Percentiles rank a stretch among this genome's conserved stretches.
Evolutionary conservation across 1,140 invertebrate genomes (phyloP).

Genomic region (Lepidotrigona ventralis): DNA sequence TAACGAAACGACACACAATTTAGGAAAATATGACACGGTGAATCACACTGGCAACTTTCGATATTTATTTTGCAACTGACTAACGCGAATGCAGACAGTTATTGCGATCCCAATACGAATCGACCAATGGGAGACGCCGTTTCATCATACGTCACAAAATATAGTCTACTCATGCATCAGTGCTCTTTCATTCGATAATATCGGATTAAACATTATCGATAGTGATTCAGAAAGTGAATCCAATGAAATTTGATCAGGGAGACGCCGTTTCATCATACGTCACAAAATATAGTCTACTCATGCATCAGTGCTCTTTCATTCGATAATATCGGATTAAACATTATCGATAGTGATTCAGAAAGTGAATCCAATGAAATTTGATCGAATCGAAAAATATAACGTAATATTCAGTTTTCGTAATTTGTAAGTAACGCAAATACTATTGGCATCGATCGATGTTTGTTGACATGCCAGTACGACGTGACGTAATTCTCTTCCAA

Average conservation of each 20-base stretch:
- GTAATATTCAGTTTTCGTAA: not conserved
- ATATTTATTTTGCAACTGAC: not conserved
- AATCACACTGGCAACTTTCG: too few species aligned
- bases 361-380: not conserved
- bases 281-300: not conserved
- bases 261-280: too few species aligned
- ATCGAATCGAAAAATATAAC: not conserved
- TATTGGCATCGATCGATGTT: not conserved
- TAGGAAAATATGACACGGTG: not conserved
- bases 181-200: not conserved
- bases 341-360: not conserved
- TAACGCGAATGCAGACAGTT: not conserved
- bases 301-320: not conserved
- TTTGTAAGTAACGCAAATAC: not conserved
- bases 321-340: not conserved
- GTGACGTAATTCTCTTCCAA: not conserved
- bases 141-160: not conserved
- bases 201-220: not conserved
- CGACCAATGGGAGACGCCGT: not conserved
- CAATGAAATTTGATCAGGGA: not conserved
- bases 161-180: not conserved
- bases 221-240: not conserved
- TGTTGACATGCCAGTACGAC: not conserved
- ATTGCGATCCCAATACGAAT: not conserved
- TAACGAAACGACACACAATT: too few species aligned